A percentile compares a stretch with the other conserved stretches of the same genome.
phyloP scores from a whole-genome alignment of 1,140 invertebrate genomes.

The Musca domestica region DNA sequence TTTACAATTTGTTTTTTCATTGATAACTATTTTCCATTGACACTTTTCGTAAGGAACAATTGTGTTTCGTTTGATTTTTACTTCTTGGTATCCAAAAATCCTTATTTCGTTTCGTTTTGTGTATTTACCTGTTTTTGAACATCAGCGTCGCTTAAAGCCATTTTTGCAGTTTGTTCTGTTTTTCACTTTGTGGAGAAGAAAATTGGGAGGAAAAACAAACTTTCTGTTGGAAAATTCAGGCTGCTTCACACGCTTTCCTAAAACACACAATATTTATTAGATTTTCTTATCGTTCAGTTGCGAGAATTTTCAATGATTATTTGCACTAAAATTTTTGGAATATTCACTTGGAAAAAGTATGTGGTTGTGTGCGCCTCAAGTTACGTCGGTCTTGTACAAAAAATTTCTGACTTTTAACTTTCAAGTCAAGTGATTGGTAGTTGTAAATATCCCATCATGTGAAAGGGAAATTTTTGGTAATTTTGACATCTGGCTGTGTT shows the following conservation, averaged over 20 bases:
- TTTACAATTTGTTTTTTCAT: not conserved
- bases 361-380: constrained; percentile 22
- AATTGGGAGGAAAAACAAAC: not conserved
- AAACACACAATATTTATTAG: constrained; percentile 10
- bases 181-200: constrained; percentile 18
- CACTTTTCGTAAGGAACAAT: not conserved
- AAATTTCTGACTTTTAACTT: constrained; percentile 21
- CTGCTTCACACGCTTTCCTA: constrained; percentile 8
- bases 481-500: not conserved
- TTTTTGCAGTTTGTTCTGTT: constrained; percentile 59
- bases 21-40: constrained; percentile 10
- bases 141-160: constrained; percentile 97
- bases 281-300: not conserved
- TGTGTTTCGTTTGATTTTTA: not conserved
- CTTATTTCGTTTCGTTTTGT: not conserved
- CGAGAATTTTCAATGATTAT: not conserved
- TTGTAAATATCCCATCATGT: constrained; percentile 23
- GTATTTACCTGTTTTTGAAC: constrained; percentile 93
- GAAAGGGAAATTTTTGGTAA: constrained; percentile 11
- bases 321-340: constrained; percentile 6
- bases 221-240: not conserved
- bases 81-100: not conserved
- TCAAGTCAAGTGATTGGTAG: constrained; percentile 28
- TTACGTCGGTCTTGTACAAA: constrained; percentile 25
- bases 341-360: constrained; percentile 28